Evolutionary conservation across 2,113 vertebrate species (phyloP), one percentile per base, ranked within the genome.

Genomic region (Gambusia holbrooki): DNA sequence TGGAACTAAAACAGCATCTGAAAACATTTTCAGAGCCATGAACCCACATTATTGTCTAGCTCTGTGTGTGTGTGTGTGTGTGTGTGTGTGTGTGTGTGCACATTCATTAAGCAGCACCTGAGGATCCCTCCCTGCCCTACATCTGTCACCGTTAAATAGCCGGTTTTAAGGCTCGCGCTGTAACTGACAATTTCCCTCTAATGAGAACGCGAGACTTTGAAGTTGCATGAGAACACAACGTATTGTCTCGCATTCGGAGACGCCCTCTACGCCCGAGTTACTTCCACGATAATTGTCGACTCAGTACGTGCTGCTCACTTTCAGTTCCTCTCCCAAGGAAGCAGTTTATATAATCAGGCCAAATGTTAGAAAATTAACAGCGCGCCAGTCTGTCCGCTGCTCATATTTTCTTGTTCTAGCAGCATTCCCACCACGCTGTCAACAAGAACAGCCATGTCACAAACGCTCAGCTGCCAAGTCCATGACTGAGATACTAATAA

Each of bases 1-100:
- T 4, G 48, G 37, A 69, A 73, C 12, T 29, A 58, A 77, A 80
- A 62, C 30, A 68, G 45, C 51, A 62, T 32, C 54, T 61, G 62
- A 19, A 25, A 45, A 69, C 69, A 6, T 42, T 65, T n/a, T 19
- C 48, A 63, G 69, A 80, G 64, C 0, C 65, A 51, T 62, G 48
- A 32, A 75, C 64, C 28, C 63, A 40, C 73, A 70, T 64, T 70
- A 66, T 69, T 76, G 66, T 69, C n/a, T 66, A 37, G 66, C 66
- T 71, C 8, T 62, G 64, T n/a, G 32, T 61, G 11, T 62, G 64
- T n/a, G 32, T 61, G 27, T 15, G n/a, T 54, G 64, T 6, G 30
- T 15, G 60, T 71, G 11, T 62, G 63, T 25, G 30, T 69, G 27
- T 70, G 11, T 62, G 64, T 19, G 32, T 69, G 27, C 3, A 17